Conservation (phyloP, 2,888 invertebrate genomes). For the Chloroclysta siterata region DNA sequence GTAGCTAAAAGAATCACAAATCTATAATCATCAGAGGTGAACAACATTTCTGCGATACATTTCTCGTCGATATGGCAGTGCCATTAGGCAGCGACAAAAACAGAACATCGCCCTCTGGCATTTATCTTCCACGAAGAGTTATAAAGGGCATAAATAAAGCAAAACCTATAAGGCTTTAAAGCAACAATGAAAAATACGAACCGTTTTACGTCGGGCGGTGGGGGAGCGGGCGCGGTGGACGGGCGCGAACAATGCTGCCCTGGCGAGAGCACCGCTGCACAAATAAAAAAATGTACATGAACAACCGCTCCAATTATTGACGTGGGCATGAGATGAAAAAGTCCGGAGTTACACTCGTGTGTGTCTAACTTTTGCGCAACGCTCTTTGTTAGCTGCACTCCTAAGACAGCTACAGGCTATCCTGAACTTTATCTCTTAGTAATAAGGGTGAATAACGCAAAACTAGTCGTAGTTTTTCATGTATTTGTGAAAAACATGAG, state of each 20-base stretch:
- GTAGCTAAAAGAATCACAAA: not conserved
- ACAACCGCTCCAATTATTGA: constrained; percentile 83
- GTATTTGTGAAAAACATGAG: constrained; percentile 13
- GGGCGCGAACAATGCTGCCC: constrained; percentile 75
- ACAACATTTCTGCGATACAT: constrained; percentile 21
- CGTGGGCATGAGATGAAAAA: constrained; percentile 75
- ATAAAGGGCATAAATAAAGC: constrained; percentile 82
- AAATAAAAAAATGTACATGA: constrained; percentile 76
- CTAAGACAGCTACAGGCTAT: constrained; percentile 8
- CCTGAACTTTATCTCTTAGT: constrained; percentile 17
- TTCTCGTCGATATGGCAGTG: constrained; percentile 46
- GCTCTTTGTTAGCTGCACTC: constrained; percentile 43
- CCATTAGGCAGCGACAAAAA: constrained; percentile 71
- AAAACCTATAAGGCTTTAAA: constrained; percentile 84
- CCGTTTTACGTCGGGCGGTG: constrained; percentile 76
- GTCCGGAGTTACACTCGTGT: constrained; percentile 54
- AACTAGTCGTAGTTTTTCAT: constrained; percentile 8
- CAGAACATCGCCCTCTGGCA: constrained; percentile 72
- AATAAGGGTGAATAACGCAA: constrained; percentile 4
- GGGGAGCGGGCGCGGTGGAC: constrained; percentile 54
- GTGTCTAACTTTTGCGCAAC: constrained; percentile 49
- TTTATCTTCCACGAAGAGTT: constrained; percentile 76
- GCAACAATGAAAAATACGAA: constrained; percentile 85
- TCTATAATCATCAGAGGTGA: constrained; percentile 15
- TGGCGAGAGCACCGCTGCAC: constrained; percentile 74